phyloP scores from a whole-genome alignment of 1,140 invertebrate genomes.

The Caenorhabditis briggsae region DNA sequence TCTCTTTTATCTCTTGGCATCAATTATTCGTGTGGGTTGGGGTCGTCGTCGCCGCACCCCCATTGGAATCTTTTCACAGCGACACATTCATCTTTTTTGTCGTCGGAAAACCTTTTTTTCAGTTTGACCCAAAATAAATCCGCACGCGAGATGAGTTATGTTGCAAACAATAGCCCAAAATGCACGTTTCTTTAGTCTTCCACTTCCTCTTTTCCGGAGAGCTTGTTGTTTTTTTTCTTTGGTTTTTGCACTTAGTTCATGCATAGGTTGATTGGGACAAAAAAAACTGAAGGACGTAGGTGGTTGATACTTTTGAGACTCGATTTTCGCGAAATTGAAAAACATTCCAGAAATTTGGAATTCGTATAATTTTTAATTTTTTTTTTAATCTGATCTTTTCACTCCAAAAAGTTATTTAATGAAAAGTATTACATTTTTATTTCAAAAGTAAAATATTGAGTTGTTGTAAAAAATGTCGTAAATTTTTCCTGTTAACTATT shows the following conservation, averaged over 20 bases:
- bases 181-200: background rate
- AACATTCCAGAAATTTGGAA: too few relatives aligned
- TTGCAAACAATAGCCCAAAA: conserved; percentile 43
- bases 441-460: too few relatives aligned
- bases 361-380: too few relatives aligned
- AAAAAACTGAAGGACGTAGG: background rate
- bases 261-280: background rate
- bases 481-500: too few relatives aligned
- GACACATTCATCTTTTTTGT: background rate
- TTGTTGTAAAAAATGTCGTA: too few relatives aligned
- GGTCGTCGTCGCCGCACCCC: background rate
- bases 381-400: too few relatives aligned
- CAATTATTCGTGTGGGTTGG: conserved; percentile 46
- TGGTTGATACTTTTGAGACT: background rate
- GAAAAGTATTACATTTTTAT: too few relatives aligned
- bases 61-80: background rate
- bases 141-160: conserved; percentile 53
- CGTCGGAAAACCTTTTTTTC: background rate
- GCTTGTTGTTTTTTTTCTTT: conserved; percentile 19
- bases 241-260: conserved; percentile 19
- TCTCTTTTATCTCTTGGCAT: background rate
- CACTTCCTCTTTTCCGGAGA: background rate
- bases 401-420: too few relatives aligned
- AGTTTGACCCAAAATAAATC: conserved; percentile 14
- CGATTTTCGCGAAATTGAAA: background rate